Conservation (phyloP, 2,797 vertebrate genomes). For the Amblyraja radiata region DNA sequence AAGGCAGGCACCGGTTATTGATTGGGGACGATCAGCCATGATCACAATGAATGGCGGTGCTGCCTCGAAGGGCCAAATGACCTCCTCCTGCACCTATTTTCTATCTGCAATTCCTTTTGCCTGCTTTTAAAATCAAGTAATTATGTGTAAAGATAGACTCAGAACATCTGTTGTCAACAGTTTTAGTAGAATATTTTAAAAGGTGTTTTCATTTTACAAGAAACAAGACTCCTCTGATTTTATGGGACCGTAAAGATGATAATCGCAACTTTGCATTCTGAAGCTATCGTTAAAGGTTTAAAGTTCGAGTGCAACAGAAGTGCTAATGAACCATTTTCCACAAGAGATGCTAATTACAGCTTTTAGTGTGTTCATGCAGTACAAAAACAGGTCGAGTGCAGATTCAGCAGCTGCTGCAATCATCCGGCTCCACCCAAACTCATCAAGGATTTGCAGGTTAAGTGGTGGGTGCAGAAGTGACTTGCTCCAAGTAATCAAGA, state of each 20-base stretch:
- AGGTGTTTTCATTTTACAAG: neutral
- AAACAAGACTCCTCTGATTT: neutral
- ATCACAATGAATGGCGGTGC: no score
- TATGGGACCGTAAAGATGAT: neutral
- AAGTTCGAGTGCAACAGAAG: no score
- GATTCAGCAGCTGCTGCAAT: neutral
- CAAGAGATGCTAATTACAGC: neutral
- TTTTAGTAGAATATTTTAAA: neutral
- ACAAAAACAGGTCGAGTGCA: neutral
- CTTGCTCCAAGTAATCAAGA: neutral
- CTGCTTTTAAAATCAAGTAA: neutral
- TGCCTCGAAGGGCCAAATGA: no score
- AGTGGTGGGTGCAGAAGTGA: neutral
- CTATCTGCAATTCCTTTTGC: no score
- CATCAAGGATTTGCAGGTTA: neutral
- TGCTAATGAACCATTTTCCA: neutral
- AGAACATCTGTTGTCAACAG: neutral
- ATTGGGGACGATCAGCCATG: no score
- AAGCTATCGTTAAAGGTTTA: neutral
- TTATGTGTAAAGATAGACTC: neutral
- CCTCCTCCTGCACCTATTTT: no score
- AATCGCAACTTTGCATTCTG: neutral
- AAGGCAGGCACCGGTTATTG: no score
- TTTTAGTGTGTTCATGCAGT: neutral
- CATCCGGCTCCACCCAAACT: neutral